phyloP scores from a whole-genome alignment of 2,888 invertebrate species.

The Myathropa florea region DNA sequence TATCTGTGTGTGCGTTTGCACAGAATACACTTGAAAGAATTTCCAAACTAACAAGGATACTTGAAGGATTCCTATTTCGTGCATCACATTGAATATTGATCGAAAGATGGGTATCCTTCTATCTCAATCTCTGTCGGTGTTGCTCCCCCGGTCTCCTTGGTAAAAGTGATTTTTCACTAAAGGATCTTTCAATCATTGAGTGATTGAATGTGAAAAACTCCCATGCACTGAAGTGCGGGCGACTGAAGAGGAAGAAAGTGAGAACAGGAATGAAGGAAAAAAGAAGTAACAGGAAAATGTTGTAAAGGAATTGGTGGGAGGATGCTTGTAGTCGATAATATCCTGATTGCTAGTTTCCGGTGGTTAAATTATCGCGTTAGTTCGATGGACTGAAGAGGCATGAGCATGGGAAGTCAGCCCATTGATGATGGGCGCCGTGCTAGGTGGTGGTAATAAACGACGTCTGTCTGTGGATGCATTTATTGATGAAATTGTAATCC shows the following conservation, averaged over 20 bases:
- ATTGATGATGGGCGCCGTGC: background rate
- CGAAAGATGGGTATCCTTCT: slow-evolving; percentile 45
- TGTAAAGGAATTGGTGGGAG: slow-evolving; percentile 38
- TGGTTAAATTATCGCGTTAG: slow-evolving; percentile 62
- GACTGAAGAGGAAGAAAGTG: slow-evolving; percentile 19
- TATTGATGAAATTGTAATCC: slow-evolving; percentile 63
- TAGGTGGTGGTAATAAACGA: slow-evolving; percentile 36
- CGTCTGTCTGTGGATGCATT: slow-evolving; percentile 57
- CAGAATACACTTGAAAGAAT: slow-evolving; percentile 5
- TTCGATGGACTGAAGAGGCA: background rate
- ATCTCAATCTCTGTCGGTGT: background rate
- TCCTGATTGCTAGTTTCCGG: slow-evolving; percentile 65
- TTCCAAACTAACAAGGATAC: slow-evolving; percentile 59
- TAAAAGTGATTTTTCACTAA: slow-evolving; percentile 60
- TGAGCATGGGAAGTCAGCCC: slow-evolving; percentile 1
- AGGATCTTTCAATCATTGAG: slow-evolving; percentile 59
- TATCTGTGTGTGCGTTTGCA: background rate
- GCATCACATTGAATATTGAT: slow-evolving; percentile 61
- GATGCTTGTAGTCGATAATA: slow-evolving; percentile 49
- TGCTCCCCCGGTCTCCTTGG: background rate
- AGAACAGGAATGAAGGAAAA: slow-evolving; percentile 6
- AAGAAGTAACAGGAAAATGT: slow-evolving; percentile 45
- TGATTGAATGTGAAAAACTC: slow-evolving; percentile 20
- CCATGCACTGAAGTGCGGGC: background rate
- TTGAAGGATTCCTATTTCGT: slow-evolving; percentile 49